Percentiles rank a stretch among this genome's conserved stretches.
phyloP scores from a whole-genome alignment of 1,140 invertebrate species.

The Archivesica marissinica region DNA sequence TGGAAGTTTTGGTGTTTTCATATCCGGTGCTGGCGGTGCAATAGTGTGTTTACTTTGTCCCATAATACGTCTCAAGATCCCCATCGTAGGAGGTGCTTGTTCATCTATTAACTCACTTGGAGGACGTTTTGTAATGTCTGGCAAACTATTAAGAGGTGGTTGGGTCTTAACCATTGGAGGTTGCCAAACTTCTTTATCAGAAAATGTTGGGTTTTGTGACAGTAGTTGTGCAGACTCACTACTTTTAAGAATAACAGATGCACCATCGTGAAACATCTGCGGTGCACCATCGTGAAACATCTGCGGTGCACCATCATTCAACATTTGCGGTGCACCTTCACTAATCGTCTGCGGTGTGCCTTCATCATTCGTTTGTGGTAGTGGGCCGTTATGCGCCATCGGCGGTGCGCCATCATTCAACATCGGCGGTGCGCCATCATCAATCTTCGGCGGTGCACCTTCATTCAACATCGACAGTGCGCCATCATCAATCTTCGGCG shows the following conservation, averaged over 20 bases:
- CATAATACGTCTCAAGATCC: not conserved
- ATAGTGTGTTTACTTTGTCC: not conserved
- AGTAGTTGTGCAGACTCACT: not conserved
- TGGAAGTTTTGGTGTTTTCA: conserved; percentile 1
- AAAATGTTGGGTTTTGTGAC: not conserved
- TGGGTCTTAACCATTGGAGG: not conserved
- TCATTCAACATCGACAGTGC: not conserved
- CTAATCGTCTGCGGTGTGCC: too few species aligned
- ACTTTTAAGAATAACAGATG: too few species aligned
- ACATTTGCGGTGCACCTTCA: not conserved
- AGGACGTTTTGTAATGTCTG: not conserved
- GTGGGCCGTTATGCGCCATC: not conserved
- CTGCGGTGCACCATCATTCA: not conserved
- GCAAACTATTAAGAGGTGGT: not conserved
- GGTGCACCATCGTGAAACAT: not conserved
- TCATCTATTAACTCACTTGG: not conserved
- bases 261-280: conserved; percentile 2
- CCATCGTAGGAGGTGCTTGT: not conserved
- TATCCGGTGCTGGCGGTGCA: conserved; percentile 4
- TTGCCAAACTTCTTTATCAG: too few species aligned
- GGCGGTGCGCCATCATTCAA: conserved; percentile 3
- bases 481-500: not conserved
- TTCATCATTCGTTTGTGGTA: too few species aligned
- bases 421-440: not conserved
- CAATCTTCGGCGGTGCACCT: not conserved